Evolutionary conservation across 2,113 vertebrate genomes (phyloP).

Genomic region (Phylloscopus whistleri): DNA sequence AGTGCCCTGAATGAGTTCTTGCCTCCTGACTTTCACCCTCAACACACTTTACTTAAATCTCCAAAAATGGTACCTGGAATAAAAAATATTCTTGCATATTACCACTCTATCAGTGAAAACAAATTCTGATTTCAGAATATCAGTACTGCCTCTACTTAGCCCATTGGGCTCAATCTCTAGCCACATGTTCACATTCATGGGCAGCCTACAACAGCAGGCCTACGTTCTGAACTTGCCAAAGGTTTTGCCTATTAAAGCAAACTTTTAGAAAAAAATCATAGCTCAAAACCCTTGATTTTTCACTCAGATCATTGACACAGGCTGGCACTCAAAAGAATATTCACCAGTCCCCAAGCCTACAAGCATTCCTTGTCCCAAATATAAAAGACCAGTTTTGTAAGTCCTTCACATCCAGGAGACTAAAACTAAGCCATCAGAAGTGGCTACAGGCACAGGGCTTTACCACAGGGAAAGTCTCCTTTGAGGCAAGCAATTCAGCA

Average conservation of each 20-base stretch:
- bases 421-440: background rate
- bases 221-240: background rate
- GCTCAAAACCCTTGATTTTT: background rate
- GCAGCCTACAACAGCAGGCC: background rate
- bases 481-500: background rate
- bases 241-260: background rate
- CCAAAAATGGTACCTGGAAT: background rate
- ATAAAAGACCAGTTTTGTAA: background rate
- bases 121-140: background rate
- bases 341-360: background rate
- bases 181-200: fast-evolving
- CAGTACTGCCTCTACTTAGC: too few relatives aligned
- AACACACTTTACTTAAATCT: background rate
- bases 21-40: background rate
- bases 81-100: background rate
- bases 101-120: background rate
- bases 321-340: background rate
- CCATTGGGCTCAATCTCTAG: background rate
- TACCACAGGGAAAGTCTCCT: background rate
- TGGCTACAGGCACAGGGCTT: background rate
- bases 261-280: background rate
- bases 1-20: background rate
- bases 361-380: background rate
- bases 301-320: background rate
- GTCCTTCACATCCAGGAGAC: background rate